A percentile compares a stretch with the other conserved stretches of the same genome.
phyloP scores from a whole-genome alignment of 2,888 invertebrate species.

The Cryptocephalus moraei region DNA sequence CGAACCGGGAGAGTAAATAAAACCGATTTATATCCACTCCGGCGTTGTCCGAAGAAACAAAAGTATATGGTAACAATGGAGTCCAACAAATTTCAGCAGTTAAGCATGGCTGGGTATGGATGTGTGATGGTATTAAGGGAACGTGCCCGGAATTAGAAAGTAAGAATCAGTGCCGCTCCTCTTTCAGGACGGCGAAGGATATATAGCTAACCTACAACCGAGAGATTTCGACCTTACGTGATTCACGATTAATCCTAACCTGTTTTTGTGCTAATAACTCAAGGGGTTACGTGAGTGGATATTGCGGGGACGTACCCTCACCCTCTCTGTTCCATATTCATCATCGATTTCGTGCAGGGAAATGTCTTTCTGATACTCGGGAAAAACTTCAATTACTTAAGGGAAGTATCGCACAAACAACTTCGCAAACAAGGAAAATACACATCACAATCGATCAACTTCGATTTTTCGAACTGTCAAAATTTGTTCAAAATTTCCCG shows the following conservation, averaged over 20 bases:
- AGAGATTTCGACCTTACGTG: slow-evolving; percentile 14
- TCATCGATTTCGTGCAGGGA: too few species aligned
- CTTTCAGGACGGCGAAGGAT: slow-evolving; percentile 22
- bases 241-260: slow-evolving; percentile 17
- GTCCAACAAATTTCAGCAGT: slow-evolving; percentile 32
- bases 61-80: slow-evolving; percentile 22
- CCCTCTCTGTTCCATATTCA: too few species aligned
- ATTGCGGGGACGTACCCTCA: too few species aligned
- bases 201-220: slow-evolving; percentile 20
- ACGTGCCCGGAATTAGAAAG: slow-evolving; percentile 37
- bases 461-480: too few species aligned
- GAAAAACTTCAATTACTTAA: too few species aligned
- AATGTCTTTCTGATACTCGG: too few species aligned
- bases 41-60: slow-evolving; percentile 20
- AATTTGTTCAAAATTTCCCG: too few species aligned
- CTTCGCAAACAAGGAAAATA: too few species aligned
- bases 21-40: slow-evolving; percentile 16
- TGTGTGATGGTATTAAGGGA: slow-evolving; percentile 37
- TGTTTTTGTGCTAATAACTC: slow-evolving; percentile 8
- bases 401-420: too few species aligned
- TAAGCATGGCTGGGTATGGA: slow-evolving; percentile 32
- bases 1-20: slow-evolving; percentile 14
- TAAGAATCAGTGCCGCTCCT: slow-evolving; percentile 33
- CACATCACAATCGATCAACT: too few species aligned
- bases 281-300: too few species aligned